Conservation (phyloP, 2,888 invertebrate species). For the Aphidoletes aphidimyza region DNA sequence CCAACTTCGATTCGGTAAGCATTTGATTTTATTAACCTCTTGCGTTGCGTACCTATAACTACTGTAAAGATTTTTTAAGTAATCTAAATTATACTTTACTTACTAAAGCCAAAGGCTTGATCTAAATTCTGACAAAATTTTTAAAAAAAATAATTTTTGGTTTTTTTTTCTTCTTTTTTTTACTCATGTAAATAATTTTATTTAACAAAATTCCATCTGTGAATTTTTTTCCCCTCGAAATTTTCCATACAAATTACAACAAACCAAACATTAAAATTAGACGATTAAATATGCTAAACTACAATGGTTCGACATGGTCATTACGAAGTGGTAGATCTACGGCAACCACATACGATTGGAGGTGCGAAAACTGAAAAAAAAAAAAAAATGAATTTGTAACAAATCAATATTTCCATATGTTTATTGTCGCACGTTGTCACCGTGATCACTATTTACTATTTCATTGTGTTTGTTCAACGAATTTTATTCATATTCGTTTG, state of each 20-base stretch:
- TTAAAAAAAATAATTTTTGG: no score
- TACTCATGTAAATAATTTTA: constrained; percentile 44
- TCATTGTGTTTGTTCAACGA: neutral
- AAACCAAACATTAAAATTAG: constrained; percentile 56
- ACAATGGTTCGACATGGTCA: constrained; percentile 60
- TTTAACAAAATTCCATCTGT: neutral
- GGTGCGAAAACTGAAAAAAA: constrained; percentile 59
- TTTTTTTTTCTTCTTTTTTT: no score
- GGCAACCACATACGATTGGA: constrained; percentile 60
- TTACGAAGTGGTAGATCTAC: constrained; percentile 60
- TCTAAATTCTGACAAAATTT: no score
- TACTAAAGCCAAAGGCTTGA: no score
- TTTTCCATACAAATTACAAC: neutral
- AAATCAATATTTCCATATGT: constrained; percentile 20
- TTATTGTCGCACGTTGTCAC: constrained; percentile 33
- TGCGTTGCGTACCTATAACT: neutral
- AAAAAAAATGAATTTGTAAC: constrained; percentile 55
- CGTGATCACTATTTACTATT: neutral
- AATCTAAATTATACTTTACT: no score
- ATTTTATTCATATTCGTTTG: neutral
- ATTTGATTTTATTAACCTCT: constrained; percentile 52
- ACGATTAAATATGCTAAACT: constrained; percentile 58
- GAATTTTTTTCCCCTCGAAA: constrained; percentile 28
- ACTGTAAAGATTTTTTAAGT: no score
- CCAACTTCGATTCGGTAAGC: constrained; percentile 77